Evolutionary conservation across 2,113 vertebrate species (phyloP).

Genomic region (Catharus bicknelli): DNA sequence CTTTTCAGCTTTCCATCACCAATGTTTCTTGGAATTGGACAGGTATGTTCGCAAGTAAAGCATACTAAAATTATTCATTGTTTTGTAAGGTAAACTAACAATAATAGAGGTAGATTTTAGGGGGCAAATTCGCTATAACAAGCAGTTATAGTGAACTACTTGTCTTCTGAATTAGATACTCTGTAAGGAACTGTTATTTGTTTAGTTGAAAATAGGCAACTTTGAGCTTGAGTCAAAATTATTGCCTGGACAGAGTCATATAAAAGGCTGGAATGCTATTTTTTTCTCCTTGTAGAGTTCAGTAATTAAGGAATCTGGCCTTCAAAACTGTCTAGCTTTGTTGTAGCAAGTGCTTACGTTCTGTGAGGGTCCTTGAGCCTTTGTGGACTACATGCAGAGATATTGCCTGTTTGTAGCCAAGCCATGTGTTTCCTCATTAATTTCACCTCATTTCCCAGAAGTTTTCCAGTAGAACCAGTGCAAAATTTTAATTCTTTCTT

Average conservation of each 20-base stretch:
- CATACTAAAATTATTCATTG: background rate
- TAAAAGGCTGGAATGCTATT: background rate
- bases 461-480: background rate
- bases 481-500: background rate
- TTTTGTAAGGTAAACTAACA: background rate
- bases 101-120: background rate
- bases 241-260: background rate
- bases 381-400: background rate
- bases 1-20: slow-evolving; percentile 64
- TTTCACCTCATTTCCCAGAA: background rate
- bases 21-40: slow-evolving; percentile 78
- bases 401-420: background rate
- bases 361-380: background rate
- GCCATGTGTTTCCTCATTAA: background rate
- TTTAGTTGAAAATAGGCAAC: background rate
- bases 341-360: background rate
- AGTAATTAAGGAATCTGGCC: background rate
- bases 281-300: background rate
- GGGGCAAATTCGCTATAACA: background rate
- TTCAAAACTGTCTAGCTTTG: background rate
- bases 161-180: background rate
- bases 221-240: background rate
- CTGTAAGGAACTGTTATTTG: background rate
- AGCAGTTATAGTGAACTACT: background rate
- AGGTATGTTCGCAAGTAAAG: slow-evolving; percentile 69